Evolutionary conservation across 2,888 invertebrate species (phyloP), one percentile per base, ranked within the genome.

Genomic region (Tetrapedia diversipes): DNA sequence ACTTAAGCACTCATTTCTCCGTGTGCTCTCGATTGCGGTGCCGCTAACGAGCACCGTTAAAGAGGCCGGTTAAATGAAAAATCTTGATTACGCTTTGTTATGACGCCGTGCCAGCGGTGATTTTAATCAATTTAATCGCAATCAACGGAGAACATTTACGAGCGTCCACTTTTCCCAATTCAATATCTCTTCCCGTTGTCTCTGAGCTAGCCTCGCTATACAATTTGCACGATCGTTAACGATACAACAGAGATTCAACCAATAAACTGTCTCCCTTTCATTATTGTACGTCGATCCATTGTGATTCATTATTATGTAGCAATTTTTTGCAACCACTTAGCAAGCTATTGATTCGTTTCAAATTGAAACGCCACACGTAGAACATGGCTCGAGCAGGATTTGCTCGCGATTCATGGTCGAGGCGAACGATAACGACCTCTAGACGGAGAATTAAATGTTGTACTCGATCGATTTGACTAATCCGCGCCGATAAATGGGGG

Each of bases 381-480:
- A 29, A 41, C 32, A 16, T 14, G 14, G n/a, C 22, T n/a, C 24
- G 34, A 32, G 16, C n/a, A 34, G 37, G 45, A 73, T 56, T 34
- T 19, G n/a, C n/a, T 37, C 14, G 37, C 34, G 41, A n/a, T 37
- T 41, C 49, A 39, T 29, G 53, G 41, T n/a, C 32, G 24, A 37
- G 54, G 22, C 37, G 14, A 65, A 60, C 60, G 47, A 72, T 65
- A 75, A 73, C 65, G 65, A 19, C 32, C 32, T 19, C 43, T 60
- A 53, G 37, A n/a, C 32, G 14, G 34, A 10, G 49, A 67, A 51
- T 63, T 32, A 49, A 74, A 49, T 75, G 56, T 41, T 51, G 24
- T 41, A 43, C 22, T 61, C 56, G 53, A 76, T 66, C 67, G 60
- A 75, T 67, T 57, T 43, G 43, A 45, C 37, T 76, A 75, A 74